A percentile compares a stretch with the other conserved stretches of the same genome.
phyloP scores from a whole-genome alignment of 2,113 vertebrate species.

The Limanda limanda region DNA sequence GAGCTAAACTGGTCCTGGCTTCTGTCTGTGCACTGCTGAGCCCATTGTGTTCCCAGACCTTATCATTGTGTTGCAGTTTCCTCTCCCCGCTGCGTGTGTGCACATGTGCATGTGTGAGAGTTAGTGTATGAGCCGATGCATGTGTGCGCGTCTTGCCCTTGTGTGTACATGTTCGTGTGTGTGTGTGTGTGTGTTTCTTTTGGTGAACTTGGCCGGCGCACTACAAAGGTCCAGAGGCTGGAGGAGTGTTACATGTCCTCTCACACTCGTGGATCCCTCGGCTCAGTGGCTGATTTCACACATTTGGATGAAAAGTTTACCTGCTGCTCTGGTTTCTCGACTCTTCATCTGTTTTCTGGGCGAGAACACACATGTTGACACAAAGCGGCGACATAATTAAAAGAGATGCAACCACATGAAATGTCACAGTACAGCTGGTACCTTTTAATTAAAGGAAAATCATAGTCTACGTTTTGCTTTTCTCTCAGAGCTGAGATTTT shows the following conservation, averaged over 20 bases:
- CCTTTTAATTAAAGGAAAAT: neutral
- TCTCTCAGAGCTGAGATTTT: neutral
- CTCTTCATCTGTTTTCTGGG: slow-evolving; percentile 1
- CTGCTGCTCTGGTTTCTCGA: neutral
- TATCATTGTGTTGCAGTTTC: slow-evolving; percentile 87
- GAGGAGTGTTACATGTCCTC: slow-evolving; percentile 19
- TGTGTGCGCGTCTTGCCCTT: slow-evolving; percentile 44
- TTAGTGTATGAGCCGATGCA: slow-evolving; percentile 27
- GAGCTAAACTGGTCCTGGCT: slow-evolving; percentile 84
- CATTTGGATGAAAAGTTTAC: too few species aligned
- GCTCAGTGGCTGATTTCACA: too few species aligned
- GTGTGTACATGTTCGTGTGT: slow-evolving; percentile 12
- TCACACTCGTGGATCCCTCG: slow-evolving; percentile 17
- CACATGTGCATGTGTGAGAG: slow-evolving; percentile 55
- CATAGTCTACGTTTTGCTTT: neutral
- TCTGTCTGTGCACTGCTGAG: slow-evolving; percentile 79
- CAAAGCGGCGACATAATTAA: neutral
- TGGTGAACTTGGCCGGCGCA: slow-evolving; percentile 16
- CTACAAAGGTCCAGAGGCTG: slow-evolving; percentile 45
- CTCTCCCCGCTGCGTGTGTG: slow-evolving; percentile 70
- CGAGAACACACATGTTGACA: neutral
- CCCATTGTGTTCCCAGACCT: slow-evolving; percentile 84
- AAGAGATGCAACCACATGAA: neutral
- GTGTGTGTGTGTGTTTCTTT: slow-evolving; percentile 23
- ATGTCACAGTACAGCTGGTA: neutral